A percentile compares a stretch with the other conserved stretches of the same genome.
These are phyloP conservation scores for Morus bassanus DNA, from an alignment of 2,797 vertebrate species.

Conservation along the genomic window DNA sequence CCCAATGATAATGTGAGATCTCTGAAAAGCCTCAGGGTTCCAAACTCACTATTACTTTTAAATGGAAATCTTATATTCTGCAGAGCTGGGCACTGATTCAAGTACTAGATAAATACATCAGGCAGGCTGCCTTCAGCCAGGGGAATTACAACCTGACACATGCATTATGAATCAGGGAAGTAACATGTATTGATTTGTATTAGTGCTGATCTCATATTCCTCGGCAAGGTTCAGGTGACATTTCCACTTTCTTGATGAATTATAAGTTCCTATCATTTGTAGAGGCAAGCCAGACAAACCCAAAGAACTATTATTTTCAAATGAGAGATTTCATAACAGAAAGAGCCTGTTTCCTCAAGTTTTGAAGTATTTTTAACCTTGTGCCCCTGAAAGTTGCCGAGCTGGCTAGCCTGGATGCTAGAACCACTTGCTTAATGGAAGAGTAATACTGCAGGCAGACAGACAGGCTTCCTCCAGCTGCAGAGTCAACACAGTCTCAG, in stretches of 20 bases:
- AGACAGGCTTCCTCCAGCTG: background rate
- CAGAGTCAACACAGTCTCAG: background rate
- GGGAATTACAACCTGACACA: background rate
- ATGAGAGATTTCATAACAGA: background rate
- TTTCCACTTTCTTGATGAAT: conserved; percentile 28
- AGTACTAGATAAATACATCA: background rate
- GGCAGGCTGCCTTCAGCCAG: background rate
- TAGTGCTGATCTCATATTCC: background rate
- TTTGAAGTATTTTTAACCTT: conserved; percentile 16
- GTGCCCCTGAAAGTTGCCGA: background rate
- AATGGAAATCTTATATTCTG: background rate
- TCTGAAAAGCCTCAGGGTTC: background rate
- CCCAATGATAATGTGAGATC: background rate
- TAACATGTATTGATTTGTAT: conserved; percentile 43
- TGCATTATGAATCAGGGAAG: conserved; percentile 14
- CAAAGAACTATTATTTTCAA: conserved; percentile 1
- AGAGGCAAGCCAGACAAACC: background rate
- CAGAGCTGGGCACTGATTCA: background rate
- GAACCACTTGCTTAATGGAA: conserved; percentile 4
- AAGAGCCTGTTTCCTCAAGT: background rate
- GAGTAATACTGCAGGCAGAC: background rate
- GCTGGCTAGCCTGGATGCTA: background rate
- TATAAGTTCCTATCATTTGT: background rate
- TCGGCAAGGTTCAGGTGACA: background rate
- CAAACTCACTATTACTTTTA: background rate